Evolutionary conservation across 2,797 vertebrate genomes (phyloP), one percentile per base, ranked within the genome.

Genomic region (Acanthurus tractus): DNA sequence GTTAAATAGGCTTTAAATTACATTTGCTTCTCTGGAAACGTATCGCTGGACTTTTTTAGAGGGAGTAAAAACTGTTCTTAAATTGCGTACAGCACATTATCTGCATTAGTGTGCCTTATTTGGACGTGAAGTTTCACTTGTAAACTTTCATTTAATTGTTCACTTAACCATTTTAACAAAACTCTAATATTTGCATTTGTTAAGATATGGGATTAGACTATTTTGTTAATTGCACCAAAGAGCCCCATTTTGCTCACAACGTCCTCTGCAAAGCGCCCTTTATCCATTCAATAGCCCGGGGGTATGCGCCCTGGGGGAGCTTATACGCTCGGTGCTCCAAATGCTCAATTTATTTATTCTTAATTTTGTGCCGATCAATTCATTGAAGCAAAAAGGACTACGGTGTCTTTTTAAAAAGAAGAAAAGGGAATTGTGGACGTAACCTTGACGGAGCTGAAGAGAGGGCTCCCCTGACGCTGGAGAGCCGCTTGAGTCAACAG

Each of bases 301-400:
- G 97, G 94, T 97, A 96, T 97, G 97, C 97, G 97, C 97, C 96
- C 97, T 96, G 97, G 97, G 97, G 96, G 97, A 97, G 96, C 97
- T 98, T 97, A 97, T 96, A 96, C 96, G 95, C 96, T 94, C 92
- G 94, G 93, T 97, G 96, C 97, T 97, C 96, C 96, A 99, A 99
- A 98, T 97, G 96, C 96, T 97, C 97, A 95, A 97, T 99, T 98
- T 99, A 99, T 99, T 99, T 99, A 98, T 99, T 99, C 98, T 98
- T 99, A 99, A 99, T 99, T 99, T 99, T 98, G 97, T 97, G 96
- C 96, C 97, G 96, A 99, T 99, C 98, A 99, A 96, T 99, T 99
- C 98, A 99, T 98, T 97, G 97, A 98, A 99, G 97, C 95, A 96
- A 97, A 98, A 99, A 97, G 96, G 97, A 97, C 97, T 96, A 98